Base-by-base conservation (phyloP, 2,888 invertebrate genomes). In the Tipula lateralis region DNA sequence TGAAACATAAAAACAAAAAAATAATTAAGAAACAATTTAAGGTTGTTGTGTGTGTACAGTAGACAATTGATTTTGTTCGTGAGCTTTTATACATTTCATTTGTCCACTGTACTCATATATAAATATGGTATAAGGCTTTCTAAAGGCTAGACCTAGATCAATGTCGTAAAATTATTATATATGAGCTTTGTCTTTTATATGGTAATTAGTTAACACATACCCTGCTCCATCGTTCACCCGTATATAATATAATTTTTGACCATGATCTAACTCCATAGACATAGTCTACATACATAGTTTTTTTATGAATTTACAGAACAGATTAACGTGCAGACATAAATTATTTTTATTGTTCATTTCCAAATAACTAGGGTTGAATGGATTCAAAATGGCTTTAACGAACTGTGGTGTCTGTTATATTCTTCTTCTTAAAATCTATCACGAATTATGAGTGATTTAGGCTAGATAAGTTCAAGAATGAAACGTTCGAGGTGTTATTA, bases 1-100 rank as follows among this genome's bases (percentile, higher is more conserved):
- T 66, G 66, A 66, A 66, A 66, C 24, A 66, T 66, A 66, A 66
- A 66, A 66, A 66, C 66, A 66, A 24, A 50, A 36, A 66, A 66
- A n/a, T n/a, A n/a, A n/a, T n/a, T 66, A 24, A 66, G 24, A 66
- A 66, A 66, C 24, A 24, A 24, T 66, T 66, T 66, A 6, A 50
- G 44, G 44, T 50, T 7, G 66, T 66, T 66, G 66, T 66, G 66
- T 66, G 24, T 66, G 6, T 24, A 66, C 66, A 66, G 66, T 66
- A 66, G 66, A 66, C 24, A 66, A 24, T 9, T 66, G 66, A 66
- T 44, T 12, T 19, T 66, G 66, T 39, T 12, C 13, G 39, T 50
- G n/a, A n/a, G 2, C 6, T 6, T 36, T 50, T 16, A 50, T 4
- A 19, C 66, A 24, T 66, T 24, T 24, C 66, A 24, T 66, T 50